These are phyloP conservation scores for Neria commutata DNA, from an alignment of 2,888 invertebrate species.

Conservation along the genomic window DNA sequence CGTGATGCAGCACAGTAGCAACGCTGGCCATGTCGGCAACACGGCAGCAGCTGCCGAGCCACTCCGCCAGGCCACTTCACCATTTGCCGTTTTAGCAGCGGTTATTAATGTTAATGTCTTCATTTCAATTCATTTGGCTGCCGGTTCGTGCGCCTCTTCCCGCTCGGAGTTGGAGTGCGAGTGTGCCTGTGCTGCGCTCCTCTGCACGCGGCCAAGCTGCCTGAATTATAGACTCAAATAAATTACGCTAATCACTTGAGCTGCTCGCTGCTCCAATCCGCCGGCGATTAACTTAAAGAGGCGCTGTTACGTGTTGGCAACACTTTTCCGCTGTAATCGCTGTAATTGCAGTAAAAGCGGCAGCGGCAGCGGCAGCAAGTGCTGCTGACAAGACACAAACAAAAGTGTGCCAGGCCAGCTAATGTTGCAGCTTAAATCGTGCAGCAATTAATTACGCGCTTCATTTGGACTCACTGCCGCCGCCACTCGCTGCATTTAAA, in stretches of 20 bases:
- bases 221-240: constrained; percentile 6
- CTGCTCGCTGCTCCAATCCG: constrained; percentile 7
- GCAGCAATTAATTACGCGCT: constrained; percentile 6
- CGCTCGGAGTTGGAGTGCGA: background rate
- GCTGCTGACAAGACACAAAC: background rate
- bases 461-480: constrained; percentile 5
- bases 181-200: background rate
- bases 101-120: constrained; percentile 50
- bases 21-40: constrained; percentile 6
- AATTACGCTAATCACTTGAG: constrained; percentile 12
- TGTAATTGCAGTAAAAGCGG: background rate
- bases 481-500: too few relatives aligned
- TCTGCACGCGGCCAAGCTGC: background rate
- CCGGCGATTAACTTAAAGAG: background rate
- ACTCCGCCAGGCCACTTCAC: background rate
- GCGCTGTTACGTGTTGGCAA: background rate
- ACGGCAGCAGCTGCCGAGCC: background rate
- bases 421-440: background rate
- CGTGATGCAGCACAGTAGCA: constrained; percentile 8
- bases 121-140: constrained; percentile 44
- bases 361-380: background rate
- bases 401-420: constrained; percentile 1
- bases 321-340: background rate
- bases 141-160: constrained; percentile 27
- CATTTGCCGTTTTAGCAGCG: constrained; percentile 22